Percentiles rank a stretch among this genome's conserved stretches.
Conservation (phyloP, 2,113 vertebrate species). For the Zapornia atra region DNA sequence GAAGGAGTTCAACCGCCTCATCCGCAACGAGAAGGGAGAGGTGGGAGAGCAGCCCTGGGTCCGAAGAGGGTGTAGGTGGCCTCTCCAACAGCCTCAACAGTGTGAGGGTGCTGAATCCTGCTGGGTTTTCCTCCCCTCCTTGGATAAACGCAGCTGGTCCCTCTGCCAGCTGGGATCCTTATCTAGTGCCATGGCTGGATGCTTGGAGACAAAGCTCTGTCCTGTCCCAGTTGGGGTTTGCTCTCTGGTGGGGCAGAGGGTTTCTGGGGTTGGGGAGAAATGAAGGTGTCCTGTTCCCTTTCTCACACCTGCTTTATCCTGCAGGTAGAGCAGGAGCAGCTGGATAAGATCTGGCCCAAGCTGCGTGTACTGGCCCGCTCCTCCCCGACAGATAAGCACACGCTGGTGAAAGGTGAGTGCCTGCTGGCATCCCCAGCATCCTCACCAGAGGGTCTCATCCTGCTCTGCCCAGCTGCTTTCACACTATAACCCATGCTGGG, state of each 20-base stretch:
- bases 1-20: constrained; percentile 96
- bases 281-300: background rate
- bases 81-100: background rate
- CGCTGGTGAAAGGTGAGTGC: constrained; percentile 92
- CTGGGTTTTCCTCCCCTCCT: background rate
- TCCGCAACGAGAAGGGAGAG: constrained; percentile 96
- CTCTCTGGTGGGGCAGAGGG: accelerated
- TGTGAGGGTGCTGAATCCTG: accelerated
- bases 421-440: background rate
- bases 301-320: background rate
- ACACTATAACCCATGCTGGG: accelerated
- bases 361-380: constrained; percentile 94
- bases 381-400: constrained; percentile 96
- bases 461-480: accelerated
- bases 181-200: accelerated
- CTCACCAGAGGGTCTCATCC: accelerated
- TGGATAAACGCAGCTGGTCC: accelerated
- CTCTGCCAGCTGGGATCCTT: background rate
- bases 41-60: constrained; percentile 56
- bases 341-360: constrained; percentile 96
- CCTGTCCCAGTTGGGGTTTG: accelerated
- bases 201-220: background rate
- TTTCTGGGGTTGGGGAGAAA: background rate
- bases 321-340: constrained; percentile 95
- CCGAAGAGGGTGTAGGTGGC: background rate